Conservation (phyloP, 2,113 vertebrate species). For the Austrofundulus limnaeus region DNA sequence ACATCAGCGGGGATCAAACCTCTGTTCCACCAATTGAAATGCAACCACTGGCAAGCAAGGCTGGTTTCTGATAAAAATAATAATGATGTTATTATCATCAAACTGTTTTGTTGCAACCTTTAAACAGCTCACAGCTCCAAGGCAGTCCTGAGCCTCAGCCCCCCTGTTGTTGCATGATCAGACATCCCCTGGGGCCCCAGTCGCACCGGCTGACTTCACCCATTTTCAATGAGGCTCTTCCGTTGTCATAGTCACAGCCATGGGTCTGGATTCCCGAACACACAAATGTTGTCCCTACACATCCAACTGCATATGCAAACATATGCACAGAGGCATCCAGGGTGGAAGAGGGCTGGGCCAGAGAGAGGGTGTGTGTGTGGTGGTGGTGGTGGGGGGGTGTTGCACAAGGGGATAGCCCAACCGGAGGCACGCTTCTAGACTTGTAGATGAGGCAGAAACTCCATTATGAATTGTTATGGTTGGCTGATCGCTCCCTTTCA, state of each 20-base stretch:
- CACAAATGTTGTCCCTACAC: constrained; percentile 22
- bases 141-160: constrained; percentile 5
- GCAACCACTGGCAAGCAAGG: no score
- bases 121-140: constrained; percentile 26
- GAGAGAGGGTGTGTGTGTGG: no score
- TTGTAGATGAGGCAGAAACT: constrained; percentile 82
- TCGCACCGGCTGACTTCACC: constrained; percentile 63
- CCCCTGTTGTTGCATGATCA: constrained; percentile 63
- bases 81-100: no score
- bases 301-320: constrained; percentile 9
- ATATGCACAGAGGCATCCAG: constrained; percentile 32
- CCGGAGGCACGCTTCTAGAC: constrained; percentile 80
- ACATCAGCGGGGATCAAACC: no score
- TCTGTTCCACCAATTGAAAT: no score
- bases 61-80: no score
- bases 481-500: constrained; percentile 79
- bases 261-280: constrained; percentile 39
- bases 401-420: constrained; percentile 58
- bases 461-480: constrained; percentile 79
- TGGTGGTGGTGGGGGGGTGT: background rate
- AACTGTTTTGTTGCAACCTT: background rate
- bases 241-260: constrained; percentile 65
- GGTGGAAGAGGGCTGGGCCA: constrained; percentile 32
- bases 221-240: constrained; percentile 70
- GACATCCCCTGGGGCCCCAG: constrained; percentile 64